A percentile compares a stretch with the other conserved stretches of the same genome.
Conservation (phyloP, 64 coral and sea anemone genomes). For the Platygyra sinensis region DNA sequence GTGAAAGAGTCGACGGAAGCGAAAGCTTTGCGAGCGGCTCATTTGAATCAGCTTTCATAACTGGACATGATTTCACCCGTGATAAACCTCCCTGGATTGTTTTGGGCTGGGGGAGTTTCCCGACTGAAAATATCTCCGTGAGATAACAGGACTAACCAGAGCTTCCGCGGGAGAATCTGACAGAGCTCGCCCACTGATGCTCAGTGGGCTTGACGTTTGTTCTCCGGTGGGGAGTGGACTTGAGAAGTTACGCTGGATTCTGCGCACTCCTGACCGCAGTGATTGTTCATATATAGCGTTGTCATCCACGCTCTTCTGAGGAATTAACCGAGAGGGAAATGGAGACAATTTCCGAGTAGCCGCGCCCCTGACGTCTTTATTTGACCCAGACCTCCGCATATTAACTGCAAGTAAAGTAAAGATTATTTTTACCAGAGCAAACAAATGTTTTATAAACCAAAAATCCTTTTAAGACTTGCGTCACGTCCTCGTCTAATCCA, state of each 20-base stretch:
- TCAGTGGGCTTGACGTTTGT: not conserved
- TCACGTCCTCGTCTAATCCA: not conserved
- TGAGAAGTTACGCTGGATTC: slow-evolving; percentile 11
- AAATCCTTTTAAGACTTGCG: too few relatives aligned
- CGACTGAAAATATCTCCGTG: not conserved
- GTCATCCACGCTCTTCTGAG: slow-evolving; percentile 5
- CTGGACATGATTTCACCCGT: not conserved
- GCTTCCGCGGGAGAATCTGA: slow-evolving; percentile 18
- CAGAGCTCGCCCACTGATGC: slow-evolving; percentile 1
- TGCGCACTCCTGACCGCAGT: not conserved
- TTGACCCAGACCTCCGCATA: slow-evolving; percentile 1
- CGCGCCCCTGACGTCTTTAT: slow-evolving; percentile 8
- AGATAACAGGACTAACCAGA: slow-evolving; percentile 2
- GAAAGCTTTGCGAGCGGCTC: not conserved
- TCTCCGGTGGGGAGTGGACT: not conserved
- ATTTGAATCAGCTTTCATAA: not conserved
- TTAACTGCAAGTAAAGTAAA: not conserved
- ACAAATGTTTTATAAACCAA: not conserved
- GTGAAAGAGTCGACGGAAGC: not conserved
- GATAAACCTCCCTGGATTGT: not conserved
- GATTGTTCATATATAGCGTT: not conserved
- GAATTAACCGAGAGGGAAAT: not conserved
- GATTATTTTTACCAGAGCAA: not conserved
- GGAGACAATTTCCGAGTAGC: slow-evolving; percentile 5
- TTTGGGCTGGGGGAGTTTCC: not conserved